Percentiles rank a stretch among this genome's conserved stretches.
Evolutionary conservation across 2,797 vertebrate species (phyloP).

Genomic region (Crocidura indochinensis): DNA sequence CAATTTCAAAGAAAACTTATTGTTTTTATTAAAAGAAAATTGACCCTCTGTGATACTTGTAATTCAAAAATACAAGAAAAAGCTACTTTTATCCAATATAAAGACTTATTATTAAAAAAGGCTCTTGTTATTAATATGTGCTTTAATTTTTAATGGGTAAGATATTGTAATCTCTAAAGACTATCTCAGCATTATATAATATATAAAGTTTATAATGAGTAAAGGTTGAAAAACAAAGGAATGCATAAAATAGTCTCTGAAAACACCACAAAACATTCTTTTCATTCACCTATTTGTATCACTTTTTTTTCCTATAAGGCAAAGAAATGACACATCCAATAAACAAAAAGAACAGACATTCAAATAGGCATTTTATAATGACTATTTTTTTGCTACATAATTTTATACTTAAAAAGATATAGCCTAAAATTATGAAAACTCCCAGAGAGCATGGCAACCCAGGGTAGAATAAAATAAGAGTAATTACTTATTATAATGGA

Average conservation of each 20-base stretch:
- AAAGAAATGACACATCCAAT: constrained; percentile 41
- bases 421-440: constrained; percentile 66
- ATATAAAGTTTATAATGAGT: neutral
- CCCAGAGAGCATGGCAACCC: constrained; percentile 17
- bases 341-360: constrained; percentile 39
- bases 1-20: constrained; percentile 54
- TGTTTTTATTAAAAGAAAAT: constrained; percentile 58
- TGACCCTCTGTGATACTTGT: neutral
- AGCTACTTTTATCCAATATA: neutral
- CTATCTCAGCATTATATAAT: neutral
- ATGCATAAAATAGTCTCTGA: neutral
- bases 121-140: constrained; percentile 32
- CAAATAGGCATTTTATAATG: neutral
- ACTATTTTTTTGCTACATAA: neutral
- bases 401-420: constrained; percentile 54
- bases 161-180: constrained; percentile 32
- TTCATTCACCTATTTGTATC: neutral
- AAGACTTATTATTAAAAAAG: constrained; percentile 32
- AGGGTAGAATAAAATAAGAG: constrained; percentile 28
- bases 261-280: constrained; percentile 56
- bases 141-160: constrained; percentile 31
- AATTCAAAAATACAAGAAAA: neutral
- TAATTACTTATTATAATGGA: constrained; percentile 43
- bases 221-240: constrained; percentile 27
- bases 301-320: neutral